Conservation (phyloP, 2,113 vertebrate species). For the Centropus unirufus region DNA sequence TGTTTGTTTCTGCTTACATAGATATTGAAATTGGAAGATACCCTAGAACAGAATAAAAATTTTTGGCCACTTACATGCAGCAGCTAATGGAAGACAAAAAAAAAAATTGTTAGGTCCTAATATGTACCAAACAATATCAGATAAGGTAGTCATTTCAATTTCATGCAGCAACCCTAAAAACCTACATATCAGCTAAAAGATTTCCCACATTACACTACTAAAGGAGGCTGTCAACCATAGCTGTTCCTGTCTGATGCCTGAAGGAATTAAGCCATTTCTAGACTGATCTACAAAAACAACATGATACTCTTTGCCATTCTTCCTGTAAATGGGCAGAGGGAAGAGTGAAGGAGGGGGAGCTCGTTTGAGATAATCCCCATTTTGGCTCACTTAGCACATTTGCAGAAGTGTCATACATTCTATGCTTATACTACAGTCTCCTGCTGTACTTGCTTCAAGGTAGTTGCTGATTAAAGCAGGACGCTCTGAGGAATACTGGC, state of each 20-base stretch:
- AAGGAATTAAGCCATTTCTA: neutral
- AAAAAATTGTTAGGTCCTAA: neutral
- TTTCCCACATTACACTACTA: neutral
- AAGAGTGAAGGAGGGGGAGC: neutral
- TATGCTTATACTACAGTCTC: neutral
- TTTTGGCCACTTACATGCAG: neutral
- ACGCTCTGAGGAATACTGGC: neutral
- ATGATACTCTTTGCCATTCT: neutral
- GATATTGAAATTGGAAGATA: neutral
- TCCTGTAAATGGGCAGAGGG: neutral
- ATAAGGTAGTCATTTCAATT: neutral
- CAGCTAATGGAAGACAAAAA: neutral
- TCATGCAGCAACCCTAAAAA: neutral
- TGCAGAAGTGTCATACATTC: neutral
- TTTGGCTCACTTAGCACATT: neutral
- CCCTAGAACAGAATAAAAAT: neutral
- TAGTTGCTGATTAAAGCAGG: conserved; percentile 11
- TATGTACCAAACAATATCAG: neutral
- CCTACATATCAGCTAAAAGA: neutral
- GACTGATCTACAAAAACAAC: neutral
- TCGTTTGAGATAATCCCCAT: neutral
- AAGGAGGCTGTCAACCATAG: neutral
- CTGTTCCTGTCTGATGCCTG: neutral
- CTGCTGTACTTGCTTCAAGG: neutral
- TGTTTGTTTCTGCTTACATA: neutral